Evolutionary conservation across 2,888 invertebrate genomes (phyloP), one percentile per base, ranked within the genome.

Genomic region (Phoenoteleia sp.): DNA sequence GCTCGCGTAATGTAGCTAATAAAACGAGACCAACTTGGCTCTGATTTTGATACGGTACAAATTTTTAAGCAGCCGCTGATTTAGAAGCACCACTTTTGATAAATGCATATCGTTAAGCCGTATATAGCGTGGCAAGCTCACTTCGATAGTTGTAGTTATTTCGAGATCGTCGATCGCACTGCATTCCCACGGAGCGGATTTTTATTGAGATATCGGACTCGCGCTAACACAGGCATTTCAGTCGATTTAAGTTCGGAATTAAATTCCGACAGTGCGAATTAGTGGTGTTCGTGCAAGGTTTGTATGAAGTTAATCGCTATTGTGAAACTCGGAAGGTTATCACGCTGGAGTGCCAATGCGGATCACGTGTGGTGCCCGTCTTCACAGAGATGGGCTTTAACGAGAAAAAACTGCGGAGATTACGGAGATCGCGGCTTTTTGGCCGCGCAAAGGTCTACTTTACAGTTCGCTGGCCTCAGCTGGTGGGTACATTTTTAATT

Each of bases 401-500:
- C 93, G 94, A 95, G 90, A 95, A 94, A 92, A 95, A 95, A 91
- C 94, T 95, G 93, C 94, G 94, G 91, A 94, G 95, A 89, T 92
- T 95, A 86, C 93, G 95, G 89, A 94, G 94, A 89, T 95, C 95
- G 92, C 94, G 95, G 90, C 95, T 95, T 90, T 95, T 95, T 92
- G 95, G 95, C 90, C 94, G 95, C 89, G 95, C 95, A 84, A 95
- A 95, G 91, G 95, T 95, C 87, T 95, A 95, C 92, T 94, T 95
- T 81, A 95, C 95, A 91, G 95, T 95, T 74, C 94, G 95, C 90
- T 95, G 95, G 95, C 95, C 95, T 19, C 94, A 95, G 92, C 92
- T 95, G 95, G 95, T 95, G 94, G 88, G 94, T 90, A 27, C 11
- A 69, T 66, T 77, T 67, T 19, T 6, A 42, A 11, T 69, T 13